Conservation (phyloP, 2,797 vertebrate genomes). For the Siniperca scherzeri region DNA sequence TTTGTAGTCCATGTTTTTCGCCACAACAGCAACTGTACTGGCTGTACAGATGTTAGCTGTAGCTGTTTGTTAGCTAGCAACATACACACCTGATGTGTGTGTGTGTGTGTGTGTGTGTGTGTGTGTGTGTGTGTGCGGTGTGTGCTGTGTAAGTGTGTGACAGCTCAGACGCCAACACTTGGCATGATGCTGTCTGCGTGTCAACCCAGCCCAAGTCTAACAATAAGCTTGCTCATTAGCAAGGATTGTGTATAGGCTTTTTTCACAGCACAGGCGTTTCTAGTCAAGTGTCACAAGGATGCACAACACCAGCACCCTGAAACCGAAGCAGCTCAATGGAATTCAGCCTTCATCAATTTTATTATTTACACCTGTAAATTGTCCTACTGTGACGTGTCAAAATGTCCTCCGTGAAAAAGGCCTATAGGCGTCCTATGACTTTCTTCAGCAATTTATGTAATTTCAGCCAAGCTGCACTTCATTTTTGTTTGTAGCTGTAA, state of each 20-base stretch:
- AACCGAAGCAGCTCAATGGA: neutral
- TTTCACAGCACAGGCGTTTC: neutral
- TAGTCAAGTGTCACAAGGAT: neutral
- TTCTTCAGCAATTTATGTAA: neutral
- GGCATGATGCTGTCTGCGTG: neutral
- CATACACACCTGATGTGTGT: neutral
- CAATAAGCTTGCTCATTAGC: neutral
- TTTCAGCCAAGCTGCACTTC: neutral
- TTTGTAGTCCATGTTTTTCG: neutral
- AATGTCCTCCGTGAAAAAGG: neutral
- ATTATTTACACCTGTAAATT: neutral
- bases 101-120: neutral
- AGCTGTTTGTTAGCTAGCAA: neutral
- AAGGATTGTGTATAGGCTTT: neutral
- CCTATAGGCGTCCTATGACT: neutral
- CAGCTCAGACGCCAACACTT: neutral
- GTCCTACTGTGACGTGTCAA: neutral
- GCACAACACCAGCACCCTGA: neutral
- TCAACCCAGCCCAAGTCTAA: neutral
- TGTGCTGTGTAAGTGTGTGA: neutral
- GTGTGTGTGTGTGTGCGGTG: neutral
- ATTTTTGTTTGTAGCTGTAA: neutral
- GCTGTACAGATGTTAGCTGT: neutral
- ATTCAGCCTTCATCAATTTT: neutral
- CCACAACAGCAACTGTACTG: neutral